Evolutionary conservation across 2,888 invertebrate species (phyloP), one percentile per base, ranked within the genome.

Genomic region (Notocelia uddmanniana): DNA sequence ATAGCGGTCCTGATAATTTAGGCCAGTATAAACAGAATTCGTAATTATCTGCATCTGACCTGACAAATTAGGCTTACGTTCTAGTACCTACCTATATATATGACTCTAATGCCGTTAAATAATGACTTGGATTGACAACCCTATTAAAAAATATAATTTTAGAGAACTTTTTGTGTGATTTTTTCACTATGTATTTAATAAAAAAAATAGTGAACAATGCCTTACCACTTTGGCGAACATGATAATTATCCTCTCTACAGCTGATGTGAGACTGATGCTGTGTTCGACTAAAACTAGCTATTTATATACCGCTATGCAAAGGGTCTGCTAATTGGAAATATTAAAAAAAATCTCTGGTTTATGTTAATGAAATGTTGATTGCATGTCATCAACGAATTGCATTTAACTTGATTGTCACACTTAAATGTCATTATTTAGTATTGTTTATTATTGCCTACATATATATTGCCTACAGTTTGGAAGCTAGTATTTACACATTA

Each of bases 201-300:
- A n/a, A n/a, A n/a, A n/a, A n/a, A n/a, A n/a, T n/a, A n/a, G 6
- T n/a, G 18, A 57, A 48, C 66, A 19, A 48, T 34, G 45, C 50
- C 91, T 91, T 75, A 93, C 92, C 90, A 92, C 80, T 89, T 93
- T 93, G 77, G 89, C 88, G 89, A 84, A 87, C 92, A 93, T 92
- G 80, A 79, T 88, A 54, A 75, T 76, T 88, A 89, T 92, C 91
- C 92, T 92, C 92, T 91, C 92, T 76, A 89, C 90, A 81, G 52
- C 23, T 76, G 75, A 82, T 54, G 89, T 88, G 91, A 92, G 92
- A 92, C 92, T 92, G 92, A 92, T 91, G 77, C 71, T 9, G 15
- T 62, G 48, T 21, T 15, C 21, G 15, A 6, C 23, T 52, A 50
- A 26, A 72, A 59, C 34, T 18, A 13, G 52, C 69, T 73, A 74